Conservation (phyloP, 1,140 invertebrate species). For the Pseudomyrmex sp. region DNA sequence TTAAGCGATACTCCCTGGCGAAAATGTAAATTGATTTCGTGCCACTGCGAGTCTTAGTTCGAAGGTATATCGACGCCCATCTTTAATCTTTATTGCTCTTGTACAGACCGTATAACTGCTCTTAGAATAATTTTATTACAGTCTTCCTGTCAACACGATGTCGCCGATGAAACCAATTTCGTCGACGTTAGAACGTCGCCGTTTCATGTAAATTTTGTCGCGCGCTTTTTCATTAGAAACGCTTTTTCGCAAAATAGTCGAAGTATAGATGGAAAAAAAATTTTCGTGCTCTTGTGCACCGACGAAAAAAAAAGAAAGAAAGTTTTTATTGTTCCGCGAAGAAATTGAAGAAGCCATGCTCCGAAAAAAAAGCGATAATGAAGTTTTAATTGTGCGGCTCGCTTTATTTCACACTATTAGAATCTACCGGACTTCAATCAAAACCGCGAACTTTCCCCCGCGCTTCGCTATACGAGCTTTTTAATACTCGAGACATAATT, state of each 20-base stretch:
- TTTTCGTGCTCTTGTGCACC: background rate
- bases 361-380: background rate
- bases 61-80: conserved; percentile 65
- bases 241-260: background rate
- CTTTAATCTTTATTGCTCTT: conserved; percentile 63
- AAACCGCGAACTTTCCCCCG: conserved; percentile 16
- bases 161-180: conserved; percentile 52
- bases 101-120: conserved; percentile 30
- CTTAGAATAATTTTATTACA: conserved; percentile 43
- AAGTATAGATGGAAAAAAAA: conserved; percentile 1
- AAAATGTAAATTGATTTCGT: conserved; percentile 77
- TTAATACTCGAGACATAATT: conserved; percentile 30
- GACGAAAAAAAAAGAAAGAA: background rate
- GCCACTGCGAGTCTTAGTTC: conserved; percentile 65
- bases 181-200: conserved; percentile 26
- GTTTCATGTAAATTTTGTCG: conserved; percentile 52
- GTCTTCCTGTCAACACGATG: conserved; percentile 46
- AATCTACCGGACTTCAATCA: background rate
- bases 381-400: background rate
- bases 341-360: background rate
- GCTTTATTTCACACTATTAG: conserved; percentile 2
- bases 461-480: conserved; percentile 6
- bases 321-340: background rate
- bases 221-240: conserved; percentile 5
- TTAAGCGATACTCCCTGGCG: conserved; percentile 70